Conservation (phyloP, 1,140 invertebrate genomes). For the Trissolcus basalis region DNA sequence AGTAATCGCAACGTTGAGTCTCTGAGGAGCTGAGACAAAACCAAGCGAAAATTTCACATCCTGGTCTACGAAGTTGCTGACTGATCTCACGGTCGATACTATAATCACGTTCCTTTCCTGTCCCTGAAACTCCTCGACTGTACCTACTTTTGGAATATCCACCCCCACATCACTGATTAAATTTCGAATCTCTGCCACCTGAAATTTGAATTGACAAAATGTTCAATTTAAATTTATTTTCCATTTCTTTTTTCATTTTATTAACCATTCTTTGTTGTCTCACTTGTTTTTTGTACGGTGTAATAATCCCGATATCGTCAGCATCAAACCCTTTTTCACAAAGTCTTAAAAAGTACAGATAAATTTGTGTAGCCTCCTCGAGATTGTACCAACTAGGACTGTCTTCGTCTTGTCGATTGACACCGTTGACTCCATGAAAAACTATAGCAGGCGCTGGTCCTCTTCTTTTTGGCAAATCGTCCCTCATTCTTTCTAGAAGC, state of each 20-base stretch:
- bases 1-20: constrained; percentile 92
- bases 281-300: constrained; percentile 92
- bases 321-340: constrained; percentile 80
- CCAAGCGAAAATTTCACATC: constrained; percentile 82
- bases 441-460: constrained; percentile 78
- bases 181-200: constrained; percentile 84
- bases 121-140: constrained; percentile 97
- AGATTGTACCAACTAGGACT: constrained; percentile 93
- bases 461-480: constrained; percentile 68
- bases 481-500: constrained; percentile 54
- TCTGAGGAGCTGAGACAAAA: constrained; percentile 84
- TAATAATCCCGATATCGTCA: constrained; percentile 92
- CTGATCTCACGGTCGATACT: constrained; percentile 88
- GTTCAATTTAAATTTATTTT: constrained; percentile 33
- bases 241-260: neutral
- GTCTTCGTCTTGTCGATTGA: constrained; percentile 83
- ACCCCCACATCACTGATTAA: constrained; percentile 82
- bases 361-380: constrained; percentile 86
- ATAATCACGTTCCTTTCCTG: constrained; percentile 92
- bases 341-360: constrained; percentile 79
- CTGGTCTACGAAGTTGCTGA: constrained; percentile 70
- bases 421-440: constrained; percentile 89
- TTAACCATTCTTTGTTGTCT: neutral
- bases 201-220: constrained; percentile 27
- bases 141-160: constrained; percentile 88